Percentiles rank a stretch among this genome's conserved stretches.
These are phyloP conservation scores for Tipula unca DNA, from an alignment of 2,888 invertebrate genomes.

Conservation along the genomic window DNA sequence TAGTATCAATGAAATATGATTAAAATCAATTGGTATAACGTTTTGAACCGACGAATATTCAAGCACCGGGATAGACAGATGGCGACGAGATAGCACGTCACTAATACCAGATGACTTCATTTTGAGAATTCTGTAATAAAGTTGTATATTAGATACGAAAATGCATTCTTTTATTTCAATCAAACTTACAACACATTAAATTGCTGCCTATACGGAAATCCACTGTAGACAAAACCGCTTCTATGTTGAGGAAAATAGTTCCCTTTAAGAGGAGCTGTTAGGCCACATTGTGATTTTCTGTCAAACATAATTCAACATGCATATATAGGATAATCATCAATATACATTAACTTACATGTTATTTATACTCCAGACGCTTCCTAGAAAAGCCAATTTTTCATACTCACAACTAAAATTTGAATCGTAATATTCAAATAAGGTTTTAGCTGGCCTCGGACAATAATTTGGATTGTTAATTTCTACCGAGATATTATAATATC, in stretches of 20 bases:
- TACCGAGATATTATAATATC: neutral
- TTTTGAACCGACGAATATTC: neutral
- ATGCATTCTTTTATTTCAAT: neutral
- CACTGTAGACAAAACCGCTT: neutral
- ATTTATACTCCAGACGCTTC: neutral
- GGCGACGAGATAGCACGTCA: neutral
- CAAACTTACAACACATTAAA: neutral
- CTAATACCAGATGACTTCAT: neutral
- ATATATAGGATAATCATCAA: neutral
- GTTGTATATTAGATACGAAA: too few relatives aligned
- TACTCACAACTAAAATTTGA: neutral
- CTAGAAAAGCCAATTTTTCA: neutral
- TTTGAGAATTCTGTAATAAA: neutral
- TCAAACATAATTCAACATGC: neutral
- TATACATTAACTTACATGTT: neutral
- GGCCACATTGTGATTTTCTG: neutral
- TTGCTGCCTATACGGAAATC: neutral
- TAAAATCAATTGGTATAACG: neutral
- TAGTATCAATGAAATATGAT: neutral
- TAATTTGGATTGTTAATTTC: neutral
- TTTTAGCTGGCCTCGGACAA: neutral
- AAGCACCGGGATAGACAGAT: neutral
- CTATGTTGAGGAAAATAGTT: neutral
- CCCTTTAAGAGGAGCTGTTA: neutral
- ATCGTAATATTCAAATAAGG: too few relatives aligned